Conservation (phyloP, 2,797 vertebrate genomes). For the Leucoraja ocellata region DNA sequence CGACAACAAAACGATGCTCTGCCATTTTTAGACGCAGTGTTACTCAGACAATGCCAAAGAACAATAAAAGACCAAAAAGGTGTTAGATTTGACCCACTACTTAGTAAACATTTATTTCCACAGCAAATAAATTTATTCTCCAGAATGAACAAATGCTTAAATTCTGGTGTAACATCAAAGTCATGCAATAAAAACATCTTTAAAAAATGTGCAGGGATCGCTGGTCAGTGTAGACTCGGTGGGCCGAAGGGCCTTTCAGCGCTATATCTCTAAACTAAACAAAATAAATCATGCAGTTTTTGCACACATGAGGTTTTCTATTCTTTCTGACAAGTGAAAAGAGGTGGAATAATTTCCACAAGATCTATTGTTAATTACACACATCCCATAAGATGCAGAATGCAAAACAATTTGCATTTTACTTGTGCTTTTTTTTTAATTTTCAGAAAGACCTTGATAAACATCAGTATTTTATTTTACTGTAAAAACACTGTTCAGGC, state of each 20-base stretch:
- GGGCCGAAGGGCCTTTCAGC: too few species aligned
- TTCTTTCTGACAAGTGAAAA: not conserved
- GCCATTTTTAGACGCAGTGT: not conserved
- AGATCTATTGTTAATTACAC: not conserved
- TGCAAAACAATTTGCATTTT: not conserved
- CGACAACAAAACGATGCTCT: not conserved
- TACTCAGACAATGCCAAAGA: not conserved
- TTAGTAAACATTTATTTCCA: not conserved
- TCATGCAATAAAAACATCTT: not conserved
- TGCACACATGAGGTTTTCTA: not conserved
- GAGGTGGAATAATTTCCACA: not conserved
- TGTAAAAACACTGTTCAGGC: too few species aligned
- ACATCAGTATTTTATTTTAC: not conserved
- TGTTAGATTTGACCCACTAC: not conserved
- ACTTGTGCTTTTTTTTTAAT: not conserved
- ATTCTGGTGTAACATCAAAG: not conserved
- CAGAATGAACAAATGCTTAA: not conserved
- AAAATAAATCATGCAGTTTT: too few species aligned
- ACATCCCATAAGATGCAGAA: not conserved
- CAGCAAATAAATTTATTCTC: not conserved
- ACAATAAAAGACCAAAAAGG: not conserved
- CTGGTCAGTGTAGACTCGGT: too few species aligned
- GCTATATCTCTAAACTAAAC: too few species aligned
- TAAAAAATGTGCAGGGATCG: too few species aligned
- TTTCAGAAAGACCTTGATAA: not conserved